These are phyloP conservation scores for Entosphenus tridentatus DNA, from an alignment of 2,113 vertebrate genomes.

Conservation along the genomic window DNA sequence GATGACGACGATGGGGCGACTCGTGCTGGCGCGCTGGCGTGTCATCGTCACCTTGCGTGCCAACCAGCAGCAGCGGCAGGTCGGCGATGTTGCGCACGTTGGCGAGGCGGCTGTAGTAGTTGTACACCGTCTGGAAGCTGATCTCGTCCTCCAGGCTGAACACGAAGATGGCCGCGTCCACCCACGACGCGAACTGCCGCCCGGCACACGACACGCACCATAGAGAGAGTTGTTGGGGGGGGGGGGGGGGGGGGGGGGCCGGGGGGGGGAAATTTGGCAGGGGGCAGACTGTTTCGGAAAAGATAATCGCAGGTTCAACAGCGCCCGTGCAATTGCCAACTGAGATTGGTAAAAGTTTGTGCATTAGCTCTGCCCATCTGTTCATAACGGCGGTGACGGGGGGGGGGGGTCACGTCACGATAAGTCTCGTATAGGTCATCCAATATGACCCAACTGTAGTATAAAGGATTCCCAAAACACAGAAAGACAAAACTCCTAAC, in stretches of 20 bases:
- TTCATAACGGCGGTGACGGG: too few relatives aligned
- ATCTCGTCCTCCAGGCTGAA: slow-evolving; percentile 83
- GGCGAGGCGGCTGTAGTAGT: slow-evolving; percentile 37
- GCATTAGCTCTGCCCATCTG: too few relatives aligned
- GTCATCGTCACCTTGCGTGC: slow-evolving; percentile 54
- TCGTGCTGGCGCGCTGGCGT: not conserved
- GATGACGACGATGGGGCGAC: slow-evolving; percentile 7
- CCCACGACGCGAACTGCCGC: slow-evolving; percentile 64
- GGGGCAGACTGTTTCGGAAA: too few relatives aligned
- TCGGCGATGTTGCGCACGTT: slow-evolving; percentile 31
- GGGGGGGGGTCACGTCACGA: too few relatives aligned
- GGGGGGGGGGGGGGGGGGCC: not conserved
- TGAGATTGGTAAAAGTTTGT: too few relatives aligned
- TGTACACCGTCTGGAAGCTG: slow-evolving; percentile 64
- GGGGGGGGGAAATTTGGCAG: not conserved
- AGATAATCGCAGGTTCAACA: too few relatives aligned
- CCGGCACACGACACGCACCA: too few relatives aligned
- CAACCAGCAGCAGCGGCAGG: slow-evolving; percentile 56
- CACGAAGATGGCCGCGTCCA: slow-evolving; percentile 68
- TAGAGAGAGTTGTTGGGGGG: not conserved
- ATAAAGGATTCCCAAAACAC: too few relatives aligned
- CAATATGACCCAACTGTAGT: too few relatives aligned
- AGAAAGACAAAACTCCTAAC: too few relatives aligned
- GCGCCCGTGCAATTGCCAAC: too few relatives aligned
- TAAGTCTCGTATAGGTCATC: too few relatives aligned